Percentiles rank a stretch among this genome's conserved stretches.
These are phyloP conservation scores for Galeopterus variegatus DNA, from an alignment of 2,113 vertebrate genomes.

Conservation along the genomic window DNA sequence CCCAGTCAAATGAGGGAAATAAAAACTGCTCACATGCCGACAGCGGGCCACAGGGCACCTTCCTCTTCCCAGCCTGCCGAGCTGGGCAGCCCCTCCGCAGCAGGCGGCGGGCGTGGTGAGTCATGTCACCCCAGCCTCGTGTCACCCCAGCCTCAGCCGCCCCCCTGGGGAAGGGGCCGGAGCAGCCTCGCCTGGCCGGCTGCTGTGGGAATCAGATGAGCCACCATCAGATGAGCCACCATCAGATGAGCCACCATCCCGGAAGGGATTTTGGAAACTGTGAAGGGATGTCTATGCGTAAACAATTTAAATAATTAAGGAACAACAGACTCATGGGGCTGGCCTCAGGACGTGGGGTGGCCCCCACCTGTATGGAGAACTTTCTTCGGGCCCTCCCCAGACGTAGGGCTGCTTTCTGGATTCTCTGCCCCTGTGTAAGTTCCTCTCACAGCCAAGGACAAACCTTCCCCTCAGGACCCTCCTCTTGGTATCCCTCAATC, in stretches of 20 bases:
- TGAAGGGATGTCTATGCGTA: neutral
- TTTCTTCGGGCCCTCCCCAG: neutral
- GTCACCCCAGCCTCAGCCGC: neutral
- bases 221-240: neutral
- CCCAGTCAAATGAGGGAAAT: neutral
- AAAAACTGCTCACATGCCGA: slow-evolving; percentile 9
- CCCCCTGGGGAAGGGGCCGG: neutral
- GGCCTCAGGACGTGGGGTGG: neutral
- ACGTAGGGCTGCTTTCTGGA: neutral
- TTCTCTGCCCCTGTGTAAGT: neutral
- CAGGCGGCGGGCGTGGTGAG: neutral
- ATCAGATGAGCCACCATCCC: neutral
- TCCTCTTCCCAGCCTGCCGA: neutral
- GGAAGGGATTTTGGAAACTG: slow-evolving; percentile 60
- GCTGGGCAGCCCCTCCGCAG: neutral
- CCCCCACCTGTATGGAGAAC: neutral
- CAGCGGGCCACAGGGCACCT: fast-evolving
- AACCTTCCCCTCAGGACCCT: neutral
- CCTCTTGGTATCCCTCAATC: neutral
- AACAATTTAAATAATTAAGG: slow-evolving; percentile 36
- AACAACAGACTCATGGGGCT: neutral
- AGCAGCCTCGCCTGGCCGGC: neutral
- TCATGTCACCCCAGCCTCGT: slow-evolving; percentile 18
- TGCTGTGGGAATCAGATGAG: neutral
- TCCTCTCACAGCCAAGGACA: neutral